Percentiles rank a stretch among this genome's conserved stretches.
Evolutionary conservation across 1,140 invertebrate genomes (phyloP).

Genomic region (Euglossa dilemma): DNA sequence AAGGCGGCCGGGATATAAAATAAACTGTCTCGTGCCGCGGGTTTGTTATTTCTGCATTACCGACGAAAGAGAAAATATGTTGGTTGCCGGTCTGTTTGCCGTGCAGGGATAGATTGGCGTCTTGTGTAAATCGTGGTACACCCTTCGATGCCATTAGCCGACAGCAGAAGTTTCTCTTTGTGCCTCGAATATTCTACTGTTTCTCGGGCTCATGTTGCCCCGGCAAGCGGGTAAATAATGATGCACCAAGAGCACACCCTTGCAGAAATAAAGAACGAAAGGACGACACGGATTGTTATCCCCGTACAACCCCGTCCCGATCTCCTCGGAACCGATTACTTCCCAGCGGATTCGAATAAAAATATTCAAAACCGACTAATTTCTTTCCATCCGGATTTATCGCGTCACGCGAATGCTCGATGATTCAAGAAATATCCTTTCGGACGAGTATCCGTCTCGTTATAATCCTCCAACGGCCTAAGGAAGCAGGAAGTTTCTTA

Average conservation of each 20-base stretch:
- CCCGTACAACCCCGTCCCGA: neutral
- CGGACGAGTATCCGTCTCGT: too few relatives aligned
- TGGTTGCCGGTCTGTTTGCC: conserved; percentile 55
- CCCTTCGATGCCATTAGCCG: conserved; percentile 54
- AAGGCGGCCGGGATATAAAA: conserved; percentile 62
- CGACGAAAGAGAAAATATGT: conserved; percentile 66
- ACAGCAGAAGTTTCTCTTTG: conserved; percentile 17
- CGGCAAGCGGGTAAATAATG: conserved; percentile 47
- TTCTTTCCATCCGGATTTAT: neutral
- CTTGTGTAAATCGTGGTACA: conserved; percentile 63
- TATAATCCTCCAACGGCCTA: too few relatives aligned
- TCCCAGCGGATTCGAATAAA: neutral
- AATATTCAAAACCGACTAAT: neutral
- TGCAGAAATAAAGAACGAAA: too few relatives aligned
- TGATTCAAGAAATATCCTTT: too few relatives aligned
- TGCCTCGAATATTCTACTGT: conserved; percentile 26
- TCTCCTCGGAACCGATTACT: neutral
- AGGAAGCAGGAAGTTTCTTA: too few relatives aligned
- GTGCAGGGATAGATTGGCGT: conserved; percentile 55
- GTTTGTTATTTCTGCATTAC: conserved; percentile 73
- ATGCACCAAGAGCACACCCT: neutral
- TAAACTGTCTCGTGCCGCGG: conserved; percentile 62
- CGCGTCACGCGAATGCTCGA: neutral
- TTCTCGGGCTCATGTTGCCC: conserved; percentile 34
- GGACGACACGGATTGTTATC: conserved; percentile 9